A percentile compares a stretch with the other conserved stretches of the same genome.
Conservation (phyloP, 2,113 vertebrate species). For the Toxotes jaculatrix region DNA sequence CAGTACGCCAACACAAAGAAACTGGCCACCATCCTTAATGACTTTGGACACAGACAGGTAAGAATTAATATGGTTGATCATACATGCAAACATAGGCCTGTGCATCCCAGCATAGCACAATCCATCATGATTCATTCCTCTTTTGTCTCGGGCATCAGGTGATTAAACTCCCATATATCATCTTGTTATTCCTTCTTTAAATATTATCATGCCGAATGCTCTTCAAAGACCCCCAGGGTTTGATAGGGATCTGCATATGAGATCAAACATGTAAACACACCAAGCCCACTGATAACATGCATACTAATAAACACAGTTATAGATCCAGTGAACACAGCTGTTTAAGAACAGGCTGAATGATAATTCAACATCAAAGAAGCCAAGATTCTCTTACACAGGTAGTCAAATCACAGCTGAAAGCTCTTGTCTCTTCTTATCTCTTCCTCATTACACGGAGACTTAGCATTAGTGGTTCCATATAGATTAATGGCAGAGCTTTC, state of each 20-base stretch:
- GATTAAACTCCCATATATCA: slow-evolving; percentile 26
- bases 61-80: slow-evolving; percentile 20
- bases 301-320: slow-evolving; percentile 46
- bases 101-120: not conserved
- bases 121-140: slow-evolving; percentile 36
- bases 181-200: slow-evolving; percentile 38
- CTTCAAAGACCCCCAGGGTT: slow-evolving; percentile 25
- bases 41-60: slow-evolving; percentile 95
- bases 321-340: slow-evolving; percentile 26
- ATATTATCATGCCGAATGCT: slow-evolving; percentile 41
- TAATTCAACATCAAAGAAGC: slow-evolving; percentile 50
- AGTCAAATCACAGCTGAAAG: slow-evolving; percentile 10
- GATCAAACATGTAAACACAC: slow-evolving; percentile 44
- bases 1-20: slow-evolving; percentile 89
- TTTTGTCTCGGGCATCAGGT: slow-evolving; percentile 29
- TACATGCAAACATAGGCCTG: slow-evolving; percentile 15
- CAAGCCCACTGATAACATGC: slow-evolving; percentile 20
- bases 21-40: slow-evolving; percentile 90
- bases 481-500: not conserved
- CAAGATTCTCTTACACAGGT: not conserved
- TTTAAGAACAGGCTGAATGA: slow-evolving; percentile 15
- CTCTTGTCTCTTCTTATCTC: not conserved
- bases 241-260: slow-evolving; percentile 57
- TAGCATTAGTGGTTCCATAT: not conserved
- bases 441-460: not conserved